Base-by-base conservation (phyloP, 2,797 vertebrate species). In the Poeciliopsis presidionis region DNA sequence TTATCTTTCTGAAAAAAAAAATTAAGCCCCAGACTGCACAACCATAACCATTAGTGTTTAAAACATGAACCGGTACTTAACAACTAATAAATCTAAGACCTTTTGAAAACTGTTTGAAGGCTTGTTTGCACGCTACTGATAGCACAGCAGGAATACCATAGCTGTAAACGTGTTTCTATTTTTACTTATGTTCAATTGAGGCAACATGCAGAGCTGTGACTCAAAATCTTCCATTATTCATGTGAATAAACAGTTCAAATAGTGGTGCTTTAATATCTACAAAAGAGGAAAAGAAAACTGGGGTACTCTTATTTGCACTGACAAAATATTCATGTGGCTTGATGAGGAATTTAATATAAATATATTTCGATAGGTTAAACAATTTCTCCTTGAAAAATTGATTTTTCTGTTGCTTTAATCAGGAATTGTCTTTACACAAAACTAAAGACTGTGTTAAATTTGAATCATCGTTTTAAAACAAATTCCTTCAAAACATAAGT, bases 81-180 rank as follows among this genome's bases (percentile, higher is more conserved):
- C 22, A 69, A 39, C 2, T 14, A 45, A 18, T 9, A 74, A 28
- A 73, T 76, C 25, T 36, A 12, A 43, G 39, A 46, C 51, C 51
- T 65, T 57, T 57, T 36, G 45, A 61, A 47, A 47, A 70, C 55
- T 51, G 41, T 13, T 47, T 71, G 30, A 74, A 70, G 57, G 43
- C 33, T 55, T 61, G 47, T 61, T 73, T 77, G 55, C 39, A 70
- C 2, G n/a, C n/a, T 51, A 41, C 47, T 72, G 74, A 74, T 61
- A 45, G 74, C 43, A 59, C 74, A 73, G 14, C 74, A 55, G 55
- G 46, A 65, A 30, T 20, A 53, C 13, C 39, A 36, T 61, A 55
- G 20, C 57, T 33, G 25, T 46, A 78, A 74, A 72, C 9, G 39
- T 43, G 33, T 25, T 73, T 77, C 20, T 36, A 61, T 80, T 78